phyloP scores from a whole-genome alignment of 2,888 invertebrate genomes.

The Cosmia pyralina region DNA sequence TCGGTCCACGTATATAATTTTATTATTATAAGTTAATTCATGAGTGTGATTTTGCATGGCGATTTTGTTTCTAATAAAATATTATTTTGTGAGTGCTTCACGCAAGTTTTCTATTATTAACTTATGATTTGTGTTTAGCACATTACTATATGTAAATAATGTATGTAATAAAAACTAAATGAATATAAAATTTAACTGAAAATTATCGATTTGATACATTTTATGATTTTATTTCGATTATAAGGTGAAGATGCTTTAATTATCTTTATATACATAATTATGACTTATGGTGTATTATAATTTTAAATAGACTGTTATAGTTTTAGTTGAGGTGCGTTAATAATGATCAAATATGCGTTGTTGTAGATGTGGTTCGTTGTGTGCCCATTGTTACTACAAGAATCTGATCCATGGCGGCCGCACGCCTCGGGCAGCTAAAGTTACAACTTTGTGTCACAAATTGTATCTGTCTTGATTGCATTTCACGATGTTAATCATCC shows the following conservation, averaged over 20 bases:
- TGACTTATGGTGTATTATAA: conserved; percentile 89
- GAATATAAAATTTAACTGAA: conserved; percentile 84
- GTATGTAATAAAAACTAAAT: conserved; percentile 80
- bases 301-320: conserved; percentile 90
- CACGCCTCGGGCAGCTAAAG: conserved; percentile 66
- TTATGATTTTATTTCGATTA: conserved; percentile 88
- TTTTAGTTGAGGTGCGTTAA: conserved; percentile 86
- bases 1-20: conserved; percentile 85
- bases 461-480: conserved; percentile 72
- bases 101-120: conserved; percentile 83
- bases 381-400: conserved; percentile 33
- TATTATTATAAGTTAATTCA: conserved; percentile 86
- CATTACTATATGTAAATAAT: conserved; percentile 84
- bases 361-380: conserved; percentile 58
- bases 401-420: conserved; percentile 49
- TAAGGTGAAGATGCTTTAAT: conserved; percentile 90
- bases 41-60: conserved; percentile 89
- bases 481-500: conserved; percentile 75
- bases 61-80: conserved; percentile 86
- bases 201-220: conserved; percentile 80
- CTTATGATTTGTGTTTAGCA: conserved; percentile 84
- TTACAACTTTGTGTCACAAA: conserved; percentile 77
- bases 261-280: conserved; percentile 87
- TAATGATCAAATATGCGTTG: conserved; percentile 75
- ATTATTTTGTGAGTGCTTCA: conserved; percentile 81